Evolutionary conservation across 2,113 vertebrate genomes (phyloP).

Genomic region (human): GRCh38 chr1:219501501-219502000

Average conservation of each 20-base stretch:
- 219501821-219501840: neutral
- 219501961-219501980: neutral
- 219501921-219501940: neutral
- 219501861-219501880: conserved; percentile 19
- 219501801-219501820: neutral
- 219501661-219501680: neutral
- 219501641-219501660: neutral
- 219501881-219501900: neutral
- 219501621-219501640: neutral
- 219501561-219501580: neutral
- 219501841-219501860: neutral
- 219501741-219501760: neutral
- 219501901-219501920: neutral
- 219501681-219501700: neutral
- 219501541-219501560: neutral
- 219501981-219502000: conserved; percentile 33
- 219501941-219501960: neutral
- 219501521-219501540: neutral
- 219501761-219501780: neutral
- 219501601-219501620: neutral
- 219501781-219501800: neutral
- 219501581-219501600: neutral
- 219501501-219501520: neutral
- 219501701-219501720: neutral
- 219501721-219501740: neutral